Conservation (phyloP, 2,888 invertebrate species). For the Prosapia bicincta region DNA sequence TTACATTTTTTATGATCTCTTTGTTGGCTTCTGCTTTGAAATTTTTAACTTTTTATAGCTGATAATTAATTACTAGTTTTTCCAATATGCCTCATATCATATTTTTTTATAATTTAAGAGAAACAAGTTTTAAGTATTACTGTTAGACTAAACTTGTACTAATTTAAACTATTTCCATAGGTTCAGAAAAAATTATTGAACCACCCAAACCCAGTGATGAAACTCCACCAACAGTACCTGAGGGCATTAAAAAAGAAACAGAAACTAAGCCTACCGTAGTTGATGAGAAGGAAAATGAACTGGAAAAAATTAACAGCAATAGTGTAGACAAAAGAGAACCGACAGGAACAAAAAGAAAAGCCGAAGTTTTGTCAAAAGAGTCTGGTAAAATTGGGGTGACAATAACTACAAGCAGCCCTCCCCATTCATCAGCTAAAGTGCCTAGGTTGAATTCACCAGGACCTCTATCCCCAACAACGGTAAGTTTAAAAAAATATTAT, state of each 20-base stretch:
- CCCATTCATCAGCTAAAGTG: constrained; percentile 48
- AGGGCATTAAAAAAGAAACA: constrained; percentile 1
- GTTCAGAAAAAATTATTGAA: background rate
- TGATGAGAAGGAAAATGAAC: constrained; percentile 17
- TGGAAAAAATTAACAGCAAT: constrained; percentile 25
- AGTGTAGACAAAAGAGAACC: constrained; percentile 22
- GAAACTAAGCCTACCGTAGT: background rate
- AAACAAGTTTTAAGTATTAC: no score
- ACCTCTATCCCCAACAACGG: constrained; percentile 40
- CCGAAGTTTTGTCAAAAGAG: constrained; percentile 79
- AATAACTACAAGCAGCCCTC: constrained; percentile 69
- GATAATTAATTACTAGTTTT: no score
- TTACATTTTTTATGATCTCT: no score
- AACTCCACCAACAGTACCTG: constrained; percentile 40
- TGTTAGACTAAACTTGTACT: no score
- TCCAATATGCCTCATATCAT: no score
- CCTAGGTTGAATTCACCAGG: constrained; percentile 41
- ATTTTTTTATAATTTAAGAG: no score
- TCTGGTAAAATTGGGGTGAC: constrained; percentile 90
- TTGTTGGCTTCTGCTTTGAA: no score
- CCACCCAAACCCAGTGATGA: constrained; percentile 36
- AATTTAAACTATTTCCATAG: no score
- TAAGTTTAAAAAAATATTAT: background rate
- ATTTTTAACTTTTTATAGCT: no score
- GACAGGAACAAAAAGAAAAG: constrained; percentile 69